Evolutionary conservation across 1,140 invertebrate species (phyloP), one percentile per base, ranked within the genome.

Genomic region (Subanguina moxae): DNA sequence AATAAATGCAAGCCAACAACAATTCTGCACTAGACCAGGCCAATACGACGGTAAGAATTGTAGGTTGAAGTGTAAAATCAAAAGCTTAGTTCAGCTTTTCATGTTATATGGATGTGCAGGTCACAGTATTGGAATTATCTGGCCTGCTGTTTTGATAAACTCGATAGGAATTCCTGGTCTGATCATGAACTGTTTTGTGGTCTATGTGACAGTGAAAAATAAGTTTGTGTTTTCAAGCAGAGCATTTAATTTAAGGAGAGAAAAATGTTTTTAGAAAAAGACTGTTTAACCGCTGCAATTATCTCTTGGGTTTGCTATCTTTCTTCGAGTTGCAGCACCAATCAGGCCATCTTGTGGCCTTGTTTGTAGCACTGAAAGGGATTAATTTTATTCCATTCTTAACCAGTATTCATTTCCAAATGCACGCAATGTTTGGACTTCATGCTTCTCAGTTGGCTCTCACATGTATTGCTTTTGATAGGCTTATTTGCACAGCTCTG

Each of bases 321-420:
- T 56, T 68, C 28, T 68, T 48, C 28, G 66, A 68, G 38, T 64
- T 68, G 23, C 57, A 65, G 27, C 66, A 68, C 42, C 66, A 68
- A 62, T 52, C 66, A 13, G 66, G 66, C 1, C 66, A 68, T 62
- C 52, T 61, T 48, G 59, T 68, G 21, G 58, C 59, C 9, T 30
- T 68, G 13, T 68, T 45, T 30, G 59, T 58, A 28, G 59, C 59
- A 57, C 56, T 68, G 19, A 61, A 25, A 19, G 66, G 66, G 30
- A 30, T 48, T 11, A 68, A 68, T 25, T 68, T 68, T 43, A 62
- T 68, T 32, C 19, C 66, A 7, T 62, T 52, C 25, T 5, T 59
- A 15, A 43, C 30, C 7, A 62, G 57, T 28, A 63, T 58, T 7
- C 11, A 13, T 21, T 62, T 68, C 25, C 66, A 68, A 57, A 23